phyloP scores from a whole-genome alignment of 2,797 vertebrate species.

The Anguilla marmorata region DNA sequence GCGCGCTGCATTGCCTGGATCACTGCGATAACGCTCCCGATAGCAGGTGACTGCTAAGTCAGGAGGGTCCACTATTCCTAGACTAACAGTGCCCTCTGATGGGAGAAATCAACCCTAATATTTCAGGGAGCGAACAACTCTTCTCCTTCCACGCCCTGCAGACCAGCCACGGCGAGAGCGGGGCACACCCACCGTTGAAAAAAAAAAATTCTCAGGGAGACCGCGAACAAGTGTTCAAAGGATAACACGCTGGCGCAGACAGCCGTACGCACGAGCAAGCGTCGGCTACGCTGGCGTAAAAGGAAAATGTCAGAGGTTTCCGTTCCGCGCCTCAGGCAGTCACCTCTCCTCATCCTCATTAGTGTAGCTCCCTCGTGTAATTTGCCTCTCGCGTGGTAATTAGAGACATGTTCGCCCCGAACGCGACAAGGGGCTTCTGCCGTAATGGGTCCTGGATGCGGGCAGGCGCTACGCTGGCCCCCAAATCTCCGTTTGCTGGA shows the following conservation, averaged over 20 bases:
- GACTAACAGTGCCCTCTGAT: conserved; percentile 72
- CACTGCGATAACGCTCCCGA: background rate
- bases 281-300: background rate
- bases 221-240: background rate
- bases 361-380: background rate
- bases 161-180: background rate
- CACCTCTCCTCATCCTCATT: background rate
- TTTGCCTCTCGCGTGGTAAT: background rate
- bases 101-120: conserved; percentile 38
- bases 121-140: background rate
- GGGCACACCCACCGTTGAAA: background rate
- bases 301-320: background rate
- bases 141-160: background rate
- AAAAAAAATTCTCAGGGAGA: background rate
- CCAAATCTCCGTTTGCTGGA: background rate
- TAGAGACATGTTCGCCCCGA: background rate
- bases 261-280: background rate
- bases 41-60: background rate
- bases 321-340: background rate
- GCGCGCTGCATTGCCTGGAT: background rate
- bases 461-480: background rate
- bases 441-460: background rate
- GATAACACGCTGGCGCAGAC: background rate
- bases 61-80: conserved; percentile 12
- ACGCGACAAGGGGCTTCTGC: background rate